Evolutionary conservation across 2,888 invertebrate genomes (phyloP).

Genomic region (Tetragonula carbonaria): DNA sequence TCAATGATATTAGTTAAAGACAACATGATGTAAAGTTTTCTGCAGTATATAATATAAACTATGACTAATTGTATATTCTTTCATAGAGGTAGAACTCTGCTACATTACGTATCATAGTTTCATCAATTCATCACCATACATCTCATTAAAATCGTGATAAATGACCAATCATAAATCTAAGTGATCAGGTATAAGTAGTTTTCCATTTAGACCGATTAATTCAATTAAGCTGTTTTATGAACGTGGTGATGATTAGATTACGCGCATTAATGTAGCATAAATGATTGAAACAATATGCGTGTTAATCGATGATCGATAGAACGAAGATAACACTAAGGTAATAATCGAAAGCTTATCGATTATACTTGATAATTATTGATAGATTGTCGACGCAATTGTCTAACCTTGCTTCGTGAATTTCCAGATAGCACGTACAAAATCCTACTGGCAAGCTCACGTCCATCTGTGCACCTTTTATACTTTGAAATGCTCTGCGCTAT

Average conservation of each 20-base stretch:
- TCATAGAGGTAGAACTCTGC: too few species aligned
- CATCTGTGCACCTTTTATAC: slow-evolving; percentile 72
- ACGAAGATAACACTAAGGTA: background rate
- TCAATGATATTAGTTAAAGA: too few species aligned
- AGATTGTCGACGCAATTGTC: background rate
- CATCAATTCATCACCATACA: background rate
- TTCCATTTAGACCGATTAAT: background rate
- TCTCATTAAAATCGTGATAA: slow-evolving; percentile 1
- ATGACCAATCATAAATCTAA: background rate
- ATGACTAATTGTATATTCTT: too few species aligned
- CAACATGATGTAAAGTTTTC: too few species aligned
- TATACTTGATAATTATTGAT: background rate
- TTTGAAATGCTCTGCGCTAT: slow-evolving; percentile 61
- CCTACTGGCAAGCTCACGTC: slow-evolving; percentile 66
- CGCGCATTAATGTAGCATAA: background rate
- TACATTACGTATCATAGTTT: background rate
- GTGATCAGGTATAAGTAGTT: background rate
- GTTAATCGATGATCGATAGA: background rate
- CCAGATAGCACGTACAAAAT: slow-evolving; percentile 49
- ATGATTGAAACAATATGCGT: background rate
- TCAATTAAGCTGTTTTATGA: background rate
- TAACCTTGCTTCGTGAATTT: slow-evolving; percentile 44
- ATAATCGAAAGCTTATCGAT: background rate
- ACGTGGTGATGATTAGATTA: background rate
- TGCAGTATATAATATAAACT: too few species aligned